These are phyloP conservation scores for Etheostoma spectabile DNA, from an alignment of 2,113 vertebrate species.

Conservation along the genomic window DNA sequence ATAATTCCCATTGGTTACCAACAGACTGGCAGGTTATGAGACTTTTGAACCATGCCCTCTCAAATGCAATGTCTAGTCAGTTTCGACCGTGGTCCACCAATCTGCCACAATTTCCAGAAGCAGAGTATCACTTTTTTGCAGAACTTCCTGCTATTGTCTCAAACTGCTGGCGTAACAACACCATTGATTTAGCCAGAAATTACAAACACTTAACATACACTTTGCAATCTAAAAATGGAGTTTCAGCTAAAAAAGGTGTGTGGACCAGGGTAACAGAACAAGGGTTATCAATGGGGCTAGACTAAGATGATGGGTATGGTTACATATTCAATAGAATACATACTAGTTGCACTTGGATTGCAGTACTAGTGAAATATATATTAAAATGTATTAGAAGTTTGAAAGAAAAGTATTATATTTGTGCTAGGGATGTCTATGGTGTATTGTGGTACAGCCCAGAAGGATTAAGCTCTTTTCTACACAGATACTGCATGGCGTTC, in stretches of 20 bases:
- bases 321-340: not conserved
- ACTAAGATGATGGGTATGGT: not conserved
- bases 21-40: conserved; percentile 54
- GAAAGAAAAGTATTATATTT: not conserved
- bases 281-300: not conserved
- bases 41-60: conserved; percentile 47
- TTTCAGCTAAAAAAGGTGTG: too few relatives aligned
- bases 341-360: not conserved
- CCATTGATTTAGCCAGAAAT: not conserved
- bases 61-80: conserved; percentile 28
- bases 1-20: conserved; percentile 44
- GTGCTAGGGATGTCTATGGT: not conserved
- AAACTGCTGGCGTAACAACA: not conserved
- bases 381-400: not conserved
- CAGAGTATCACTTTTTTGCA: conserved; percentile 6
- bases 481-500: not conserved
- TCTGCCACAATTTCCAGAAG: conserved; percentile 25
- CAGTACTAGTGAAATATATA: not conserved
- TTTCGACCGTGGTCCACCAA: conserved; percentile 37
- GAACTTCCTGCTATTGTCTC: not conserved
- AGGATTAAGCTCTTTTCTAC: not conserved
- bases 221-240: not conserved
- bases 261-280: too few relatives aligned
- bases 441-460: not conserved
- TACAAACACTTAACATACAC: not conserved